Evolutionary conservation across 2,113 vertebrate species (phyloP), one percentile per base, ranked within the genome.

Genomic region (Pampusana beccarii): DNA sequence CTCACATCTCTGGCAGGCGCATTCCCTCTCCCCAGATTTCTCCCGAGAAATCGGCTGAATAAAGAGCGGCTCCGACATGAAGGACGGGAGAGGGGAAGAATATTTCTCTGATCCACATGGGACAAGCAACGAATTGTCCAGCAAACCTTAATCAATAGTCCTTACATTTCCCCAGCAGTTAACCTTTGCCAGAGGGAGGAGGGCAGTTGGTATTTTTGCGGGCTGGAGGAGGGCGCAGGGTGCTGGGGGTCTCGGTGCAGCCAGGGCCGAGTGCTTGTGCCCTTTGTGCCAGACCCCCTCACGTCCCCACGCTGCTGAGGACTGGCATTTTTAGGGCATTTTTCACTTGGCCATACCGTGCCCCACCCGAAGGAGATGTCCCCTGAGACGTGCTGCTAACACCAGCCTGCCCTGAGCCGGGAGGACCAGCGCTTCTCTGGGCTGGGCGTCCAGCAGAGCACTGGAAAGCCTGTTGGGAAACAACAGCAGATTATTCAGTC

Each of bases 11-110:
- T 20, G 31, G 61, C 84, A 97, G 66, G 74, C 95, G 72, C 77
- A 31, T 33, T 97, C 93, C 82, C 77, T 94, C 77, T 90, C 75
- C 86, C 90, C 89, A 65, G 89, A 96, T 97, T 96, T 95, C 96
- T 97, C 95, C 79, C 20, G 97, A 97, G 96, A 69, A 94, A 97
- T 95, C 13, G 69, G 16, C 65, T 86, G 96, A 96, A 96, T 96
- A 97, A 97, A 96, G 94, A 96, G 57, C 7, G 11, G n/a, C 85
- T 97, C 86, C 15, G 1, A 58, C 23, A 50, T 0, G 4, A 56
- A 82, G n/a, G 69, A 82, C 14, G 2, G 84, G n/a, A 95, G 81
- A 72, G n/a, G 50, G 36, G 57, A 90, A 58, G 66, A 90, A 93
- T 94, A 85, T 96, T 96, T 93, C 85, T 84, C 61, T 3, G 16